Base-by-base conservation (phyloP, 2,888 invertebrate genomes). In the Hololepta plana region DNA sequence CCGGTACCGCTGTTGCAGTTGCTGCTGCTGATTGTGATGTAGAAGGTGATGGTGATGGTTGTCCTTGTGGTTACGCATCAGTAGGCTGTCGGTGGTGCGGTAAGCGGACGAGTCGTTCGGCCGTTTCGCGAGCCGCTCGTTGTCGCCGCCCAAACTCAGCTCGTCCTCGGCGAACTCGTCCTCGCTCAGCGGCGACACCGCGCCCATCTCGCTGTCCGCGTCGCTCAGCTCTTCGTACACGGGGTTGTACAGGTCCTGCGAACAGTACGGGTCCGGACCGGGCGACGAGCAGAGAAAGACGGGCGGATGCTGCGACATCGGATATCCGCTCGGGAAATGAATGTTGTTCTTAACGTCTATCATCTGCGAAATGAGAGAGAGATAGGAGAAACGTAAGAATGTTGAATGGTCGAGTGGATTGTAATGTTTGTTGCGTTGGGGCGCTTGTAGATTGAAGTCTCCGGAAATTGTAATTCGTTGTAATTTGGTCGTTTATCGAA, bases 131-230 rank as follows among this genome's bases (percentile, higher is more conserved):
- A n/a, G 17, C 17, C 45, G 34, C 15, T 45, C 46, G 35, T 41
- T 45, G 30, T 50, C 60, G 28, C 63, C 65, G 2, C 59, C 63
- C 36, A 66, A 45, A 34, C 65, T 75, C 8, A 82, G 60, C 45
- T 82, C 82, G 46, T 82, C 82, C 54, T 81, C 82, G 24, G 81
- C 81, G 45, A 82, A 81, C 44, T 82, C 81, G 43, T 82, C 82
- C 45, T 81, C 82, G 45, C 79, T 80, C 44, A 71, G 72, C 17
- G 69, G 61, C 7, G 69, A 72, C 2, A 62, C 60, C 13, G 47
- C 49, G 17, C n/a, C n/a, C 19, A 53, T 35, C 35, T 65, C 65
- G 31, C 61, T 64, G 38, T 72, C 66, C 27, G 63, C 66, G 44
- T 72, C 71, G 35, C 69, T 70, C 21, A 84, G 60, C 46, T 82